These are phyloP conservation scores for Andrena fulva DNA, from an alignment of 2,888 invertebrate species.

Conservation along the genomic window DNA sequence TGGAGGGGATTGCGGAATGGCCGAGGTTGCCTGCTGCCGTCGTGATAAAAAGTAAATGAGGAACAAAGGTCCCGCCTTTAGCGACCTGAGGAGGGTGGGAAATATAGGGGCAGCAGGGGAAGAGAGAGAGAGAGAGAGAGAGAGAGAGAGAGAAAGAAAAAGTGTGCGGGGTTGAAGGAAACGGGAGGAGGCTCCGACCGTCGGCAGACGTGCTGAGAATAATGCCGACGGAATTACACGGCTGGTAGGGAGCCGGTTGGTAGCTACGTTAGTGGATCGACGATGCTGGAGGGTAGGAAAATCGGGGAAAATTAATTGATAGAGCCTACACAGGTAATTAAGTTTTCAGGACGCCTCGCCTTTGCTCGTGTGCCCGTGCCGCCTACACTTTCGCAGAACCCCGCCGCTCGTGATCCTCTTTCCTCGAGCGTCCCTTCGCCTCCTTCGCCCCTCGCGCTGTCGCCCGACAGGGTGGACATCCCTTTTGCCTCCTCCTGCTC, in stretches of 20 bases:
- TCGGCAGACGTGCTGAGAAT: slow-evolving; percentile 83
- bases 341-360: slow-evolving; percentile 78
- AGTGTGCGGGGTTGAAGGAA: slow-evolving; percentile 42
- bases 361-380: slow-evolving; percentile 59
- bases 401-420: slow-evolving; percentile 59
- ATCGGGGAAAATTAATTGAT: slow-evolving; percentile 84
- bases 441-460: slow-evolving; percentile 15
- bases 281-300: slow-evolving; percentile 76
- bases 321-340: slow-evolving; percentile 84
- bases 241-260: slow-evolving; percentile 71
- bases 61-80: slow-evolving; percentile 81
- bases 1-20: slow-evolving; percentile 69
- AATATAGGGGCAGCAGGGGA: slow-evolving; percentile 66
- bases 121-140: slow-evolving; percentile 18
- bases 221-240: slow-evolving; percentile 83
- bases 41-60: slow-evolving; percentile 84
- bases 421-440: slow-evolving; percentile 63
- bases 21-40: slow-evolving; percentile 72
- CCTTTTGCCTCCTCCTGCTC: slow-evolving; percentile 16
- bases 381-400: slow-evolving; percentile 50
- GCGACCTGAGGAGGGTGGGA: slow-evolving; percentile 62
- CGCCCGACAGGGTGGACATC: slow-evolving; percentile 38
- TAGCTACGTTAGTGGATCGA: slow-evolving; percentile 56
- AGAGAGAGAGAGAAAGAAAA: slow-evolving; percentile 29
- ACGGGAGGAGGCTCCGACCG: slow-evolving; percentile 74